These are phyloP conservation scores for Drosophila sulfurigaster DNA, from an alignment of 1,140 invertebrate species.

Conservation along the genomic window DNA sequence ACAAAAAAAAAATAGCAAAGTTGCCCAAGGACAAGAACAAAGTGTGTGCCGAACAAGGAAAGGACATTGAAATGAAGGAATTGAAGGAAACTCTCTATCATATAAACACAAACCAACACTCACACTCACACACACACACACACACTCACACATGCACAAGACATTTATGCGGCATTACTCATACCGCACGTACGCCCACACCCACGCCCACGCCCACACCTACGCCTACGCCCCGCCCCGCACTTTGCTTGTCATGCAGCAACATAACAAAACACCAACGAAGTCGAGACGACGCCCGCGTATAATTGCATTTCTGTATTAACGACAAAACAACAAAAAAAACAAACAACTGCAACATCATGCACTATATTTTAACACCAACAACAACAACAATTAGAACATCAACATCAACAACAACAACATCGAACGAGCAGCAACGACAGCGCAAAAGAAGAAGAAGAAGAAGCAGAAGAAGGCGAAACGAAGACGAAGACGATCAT, in stretches of 20 bases:
- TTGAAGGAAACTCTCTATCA: slow-evolving; percentile 25
- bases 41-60: slow-evolving; percentile 43
- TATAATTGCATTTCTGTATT: slow-evolving; percentile 84
- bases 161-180: background rate
- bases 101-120: slow-evolving; percentile 8
- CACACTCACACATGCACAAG: slow-evolving; percentile 33
- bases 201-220: too few species aligned
- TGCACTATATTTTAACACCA: slow-evolving; percentile 25
- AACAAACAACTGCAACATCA: slow-evolving; percentile 13
- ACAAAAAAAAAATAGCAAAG: slow-evolving; percentile 31
- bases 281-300: slow-evolving; percentile 82
- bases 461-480: background rate
- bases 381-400: slow-evolving; percentile 26
- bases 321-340: slow-evolving; percentile 42
- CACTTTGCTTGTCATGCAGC: slow-evolving; percentile 81
- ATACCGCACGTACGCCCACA: background rate
- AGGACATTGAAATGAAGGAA: slow-evolving; percentile 16
- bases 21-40: slow-evolving; percentile 55
- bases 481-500: slow-evolving; percentile 2
- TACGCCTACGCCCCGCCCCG: slow-evolving; percentile 32
- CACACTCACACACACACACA: slow-evolving; percentile 29
- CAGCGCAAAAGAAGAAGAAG: slow-evolving; percentile 34
- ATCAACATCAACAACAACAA: slow-evolving; percentile 41
- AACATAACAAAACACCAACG: slow-evolving; percentile 74
- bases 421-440: slow-evolving; percentile 25